Evolutionary conservation across 2,888 invertebrate species (phyloP).

Genomic region (Eremobia ochroleuca): DNA sequence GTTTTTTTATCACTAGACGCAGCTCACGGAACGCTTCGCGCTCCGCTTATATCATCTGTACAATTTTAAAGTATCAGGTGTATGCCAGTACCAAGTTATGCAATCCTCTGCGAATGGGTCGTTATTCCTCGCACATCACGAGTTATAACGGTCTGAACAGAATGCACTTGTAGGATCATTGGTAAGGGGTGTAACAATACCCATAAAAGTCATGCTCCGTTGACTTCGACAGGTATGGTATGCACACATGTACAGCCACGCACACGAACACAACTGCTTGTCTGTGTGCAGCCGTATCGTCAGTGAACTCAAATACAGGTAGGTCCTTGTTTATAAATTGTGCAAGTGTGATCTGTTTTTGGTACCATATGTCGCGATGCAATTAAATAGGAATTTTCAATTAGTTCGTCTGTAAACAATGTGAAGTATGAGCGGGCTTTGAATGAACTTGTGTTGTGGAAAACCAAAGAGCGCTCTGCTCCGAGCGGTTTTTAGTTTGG

Average conservation of each 20-base stretch:
- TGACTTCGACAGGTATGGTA: constrained; percentile 78
- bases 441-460: constrained; percentile 16
- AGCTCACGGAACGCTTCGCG: constrained; percentile 9
- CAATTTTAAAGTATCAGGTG: constrained; percentile 58
- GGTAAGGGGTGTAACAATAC: constrained; percentile 80
- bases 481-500: constrained; percentile 27
- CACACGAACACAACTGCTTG: constrained; percentile 52
- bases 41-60: constrained; percentile 35
- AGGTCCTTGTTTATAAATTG: constrained; percentile 74
- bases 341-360: constrained; percentile 70
- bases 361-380: constrained; percentile 63
- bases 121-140: constrained; percentile 35
- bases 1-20: constrained; percentile 5
- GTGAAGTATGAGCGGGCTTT: constrained; percentile 36
- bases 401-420: constrained; percentile 56
- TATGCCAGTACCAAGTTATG: constrained; percentile 52
- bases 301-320: constrained; percentile 71
- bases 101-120: constrained; percentile 15
- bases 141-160: constrained; percentile 50
- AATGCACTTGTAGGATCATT: constrained; percentile 70
- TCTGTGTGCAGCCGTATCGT: constrained; percentile 41
- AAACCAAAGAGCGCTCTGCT: constrained; percentile 20
- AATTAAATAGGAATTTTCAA: constrained; percentile 62
- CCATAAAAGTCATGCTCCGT: constrained; percentile 81
- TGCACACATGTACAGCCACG: constrained; percentile 64